These are phyloP conservation scores for Heliothis subflexa DNA, from an alignment of 1,140 invertebrate genomes.

Conservation along the genomic window DNA sequence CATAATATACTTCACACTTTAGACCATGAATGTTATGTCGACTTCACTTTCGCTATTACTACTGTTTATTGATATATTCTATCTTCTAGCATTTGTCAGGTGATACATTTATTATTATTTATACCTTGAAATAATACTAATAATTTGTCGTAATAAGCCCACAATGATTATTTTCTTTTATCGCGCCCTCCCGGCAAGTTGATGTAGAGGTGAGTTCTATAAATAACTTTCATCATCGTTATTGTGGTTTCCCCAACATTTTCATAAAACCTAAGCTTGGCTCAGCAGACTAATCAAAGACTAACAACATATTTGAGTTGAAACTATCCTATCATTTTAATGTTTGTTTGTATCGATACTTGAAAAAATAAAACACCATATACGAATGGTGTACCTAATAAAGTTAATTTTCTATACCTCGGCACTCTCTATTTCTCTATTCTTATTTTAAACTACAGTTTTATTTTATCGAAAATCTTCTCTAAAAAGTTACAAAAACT, in stretches of 20 bases:
- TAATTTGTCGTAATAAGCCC: conserved; percentile 49
- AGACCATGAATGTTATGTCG: conserved; percentile 74
- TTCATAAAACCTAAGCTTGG: conserved; percentile 47
- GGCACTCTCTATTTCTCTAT: neutral
- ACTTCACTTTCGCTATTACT: conserved; percentile 58
- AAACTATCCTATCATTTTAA: neutral
- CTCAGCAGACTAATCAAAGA: conserved; percentile 39
- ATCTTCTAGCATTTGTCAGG: conserved; percentile 84
- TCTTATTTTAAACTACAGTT: neutral
- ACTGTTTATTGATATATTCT: conserved; percentile 63
- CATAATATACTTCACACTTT: conserved; percentile 72
- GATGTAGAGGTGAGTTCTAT: conserved; percentile 81
- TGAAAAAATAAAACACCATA: conserved; percentile 17
- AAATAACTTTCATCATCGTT: conserved; percentile 44
- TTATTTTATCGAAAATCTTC: conserved; percentile 45
- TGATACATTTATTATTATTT: conserved; percentile 65
- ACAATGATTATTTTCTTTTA: conserved; percentile 49
- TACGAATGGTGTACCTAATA: neutral
- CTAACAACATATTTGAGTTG: conserved; percentile 23
- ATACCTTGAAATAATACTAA: conserved; percentile 46
- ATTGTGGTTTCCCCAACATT: conserved; percentile 42
- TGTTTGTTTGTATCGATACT: neutral
- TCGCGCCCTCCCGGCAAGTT: conserved; percentile 57
- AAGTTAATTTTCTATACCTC: neutral
- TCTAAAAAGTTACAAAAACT: conserved; percentile 45